phyloP scores from a whole-genome alignment of 1,140 invertebrate genomes.

The Myzus persicae region DNA sequence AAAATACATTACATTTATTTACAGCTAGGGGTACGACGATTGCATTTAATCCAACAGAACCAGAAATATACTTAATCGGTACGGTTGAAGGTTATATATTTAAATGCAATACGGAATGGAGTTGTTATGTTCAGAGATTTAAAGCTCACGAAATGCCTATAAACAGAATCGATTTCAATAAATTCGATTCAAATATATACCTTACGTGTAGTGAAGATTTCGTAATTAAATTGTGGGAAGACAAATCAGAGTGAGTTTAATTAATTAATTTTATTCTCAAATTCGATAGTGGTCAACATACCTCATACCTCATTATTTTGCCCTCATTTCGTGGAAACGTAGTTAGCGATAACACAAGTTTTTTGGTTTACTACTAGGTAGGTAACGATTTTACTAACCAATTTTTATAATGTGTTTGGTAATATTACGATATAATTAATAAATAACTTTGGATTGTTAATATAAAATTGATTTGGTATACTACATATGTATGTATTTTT shows the following conservation, averaged over 20 bases:
- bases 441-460: too few relatives aligned
- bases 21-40: constrained; percentile 86
- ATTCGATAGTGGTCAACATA: background rate
- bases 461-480: too few relatives aligned
- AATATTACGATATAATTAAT: too few relatives aligned
- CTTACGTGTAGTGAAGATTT: constrained; percentile 91
- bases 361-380: too few relatives aligned
- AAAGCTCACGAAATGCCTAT: constrained; percentile 86
- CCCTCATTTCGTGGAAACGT: too few relatives aligned
- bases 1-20: background rate
- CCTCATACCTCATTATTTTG: background rate
- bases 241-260: constrained; percentile 65
- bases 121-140: constrained; percentile 80
- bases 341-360: too few relatives aligned
- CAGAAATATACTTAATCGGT: constrained; percentile 84
- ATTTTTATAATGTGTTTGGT: too few relatives aligned
- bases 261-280: background rate
- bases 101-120: constrained; percentile 85
- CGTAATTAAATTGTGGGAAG: constrained; percentile 95
- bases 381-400: too few relatives aligned
- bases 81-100: constrained; percentile 93
- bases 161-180: constrained; percentile 87
- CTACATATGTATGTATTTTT: too few relatives aligned
- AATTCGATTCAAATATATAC: constrained; percentile 85
- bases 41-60: constrained; percentile 83